phyloP scores from a whole-genome alignment of 2,113 vertebrate genomes.

The Phylloscopus whistleri region DNA sequence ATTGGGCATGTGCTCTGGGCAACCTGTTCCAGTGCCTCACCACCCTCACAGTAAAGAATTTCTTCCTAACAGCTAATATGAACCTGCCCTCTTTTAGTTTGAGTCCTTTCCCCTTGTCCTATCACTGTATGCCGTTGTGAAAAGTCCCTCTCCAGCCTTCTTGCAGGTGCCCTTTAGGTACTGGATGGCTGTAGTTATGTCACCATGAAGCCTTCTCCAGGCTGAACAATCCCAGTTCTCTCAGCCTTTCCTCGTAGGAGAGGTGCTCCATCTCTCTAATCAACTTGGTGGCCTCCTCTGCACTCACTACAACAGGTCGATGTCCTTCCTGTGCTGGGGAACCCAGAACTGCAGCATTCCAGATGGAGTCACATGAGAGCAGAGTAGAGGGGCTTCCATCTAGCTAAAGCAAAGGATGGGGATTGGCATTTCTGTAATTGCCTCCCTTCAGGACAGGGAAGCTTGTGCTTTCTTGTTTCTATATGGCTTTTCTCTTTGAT shows the following conservation, averaged over 20 bases:
- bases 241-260: neutral
- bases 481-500: neutral
- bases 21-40: neutral
- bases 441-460: neutral
- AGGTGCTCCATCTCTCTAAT: neutral
- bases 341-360: neutral
- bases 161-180: no score
- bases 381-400: neutral
- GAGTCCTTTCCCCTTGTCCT: no score
- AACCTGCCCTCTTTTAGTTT: no score
- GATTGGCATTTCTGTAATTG: neutral
- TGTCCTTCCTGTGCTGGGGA: neutral
- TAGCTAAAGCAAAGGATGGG: neutral
- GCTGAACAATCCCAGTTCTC: no score
- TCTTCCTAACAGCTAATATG: no score
- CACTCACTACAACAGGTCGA: accelerated
- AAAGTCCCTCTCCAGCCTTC: no score
- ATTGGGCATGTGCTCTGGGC: neutral
- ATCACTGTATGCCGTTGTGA: no score
- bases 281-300: neutral
- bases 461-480: neutral
- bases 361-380: neutral
- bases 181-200: no score
- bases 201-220: no score
- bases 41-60: neutral